phyloP scores from a whole-genome alignment of 2,113 vertebrate species.

The Columba janthina region DNA sequence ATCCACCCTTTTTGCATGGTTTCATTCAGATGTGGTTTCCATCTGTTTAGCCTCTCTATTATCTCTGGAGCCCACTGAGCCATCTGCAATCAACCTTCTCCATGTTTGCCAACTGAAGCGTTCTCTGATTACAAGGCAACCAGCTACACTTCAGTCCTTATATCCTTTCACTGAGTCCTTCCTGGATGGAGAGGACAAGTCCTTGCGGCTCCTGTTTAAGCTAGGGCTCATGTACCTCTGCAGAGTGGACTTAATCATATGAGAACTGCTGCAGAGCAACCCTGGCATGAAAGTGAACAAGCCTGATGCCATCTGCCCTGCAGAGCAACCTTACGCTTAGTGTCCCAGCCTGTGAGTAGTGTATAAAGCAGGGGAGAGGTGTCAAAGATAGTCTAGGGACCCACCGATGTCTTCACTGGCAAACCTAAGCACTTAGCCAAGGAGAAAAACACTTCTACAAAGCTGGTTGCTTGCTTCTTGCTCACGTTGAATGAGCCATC shows the following conservation, averaged over 20 bases:
- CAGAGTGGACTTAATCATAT: no score
- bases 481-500: not conserved
- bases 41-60: not conserved
- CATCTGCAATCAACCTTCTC: not conserved
- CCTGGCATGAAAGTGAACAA: not conserved
- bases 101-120: accelerated
- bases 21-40: not conserved
- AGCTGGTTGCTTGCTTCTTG: not conserved
- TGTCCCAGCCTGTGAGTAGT: not conserved
- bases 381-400: not conserved
- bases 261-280: not conserved
- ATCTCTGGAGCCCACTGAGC: not conserved
- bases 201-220: not conserved
- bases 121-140: not conserved
- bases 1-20: not conserved
- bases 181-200: not conserved
- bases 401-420: not conserved
- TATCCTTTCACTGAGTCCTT: not conserved
- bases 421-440: not conserved
- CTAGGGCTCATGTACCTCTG: not conserved
- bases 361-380: not conserved
- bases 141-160: accelerated
- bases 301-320: not conserved
- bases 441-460: not conserved
- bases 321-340: not conserved